Evolutionary conservation across 2,888 invertebrate species (phyloP).

Genomic region (Trissolcus brochymenae): DNA sequence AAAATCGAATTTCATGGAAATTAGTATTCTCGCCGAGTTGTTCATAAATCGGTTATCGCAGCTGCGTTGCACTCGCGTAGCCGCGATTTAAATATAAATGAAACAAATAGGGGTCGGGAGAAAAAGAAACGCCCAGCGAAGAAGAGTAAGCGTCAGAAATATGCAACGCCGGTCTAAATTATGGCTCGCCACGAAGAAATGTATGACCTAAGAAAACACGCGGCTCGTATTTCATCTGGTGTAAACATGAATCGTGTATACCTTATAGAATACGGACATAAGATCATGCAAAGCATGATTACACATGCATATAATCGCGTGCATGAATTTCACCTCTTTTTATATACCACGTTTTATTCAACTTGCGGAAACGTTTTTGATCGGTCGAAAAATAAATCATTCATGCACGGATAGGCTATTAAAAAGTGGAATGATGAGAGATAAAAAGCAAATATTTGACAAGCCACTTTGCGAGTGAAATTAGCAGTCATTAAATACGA

Average conservation of each 20-base stretch:
- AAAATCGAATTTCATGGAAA: slow-evolving; percentile 43
- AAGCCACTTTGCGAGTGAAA: too few relatives aligned
- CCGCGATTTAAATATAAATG: slow-evolving; percentile 56
- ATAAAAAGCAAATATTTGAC: too few relatives aligned
- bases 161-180: slow-evolving; percentile 56
- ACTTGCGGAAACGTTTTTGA: too few relatives aligned
- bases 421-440: too few relatives aligned
- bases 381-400: too few relatives aligned
- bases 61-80: slow-evolving; percentile 37
- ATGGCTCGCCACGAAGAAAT: slow-evolving; percentile 51
- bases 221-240: neutral
- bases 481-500: too few relatives aligned
- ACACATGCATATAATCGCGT: slow-evolving; percentile 25
- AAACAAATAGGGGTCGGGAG: slow-evolving; percentile 43
- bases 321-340: neutral
- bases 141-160: slow-evolving; percentile 50
- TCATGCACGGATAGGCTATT: too few relatives aligned
- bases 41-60: slow-evolving; percentile 54
- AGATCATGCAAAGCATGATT: slow-evolving; percentile 22
- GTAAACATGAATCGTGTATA: slow-evolving; percentile 2
- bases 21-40: slow-evolving; percentile 39
- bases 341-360: too few relatives aligned
- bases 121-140: slow-evolving; percentile 53
- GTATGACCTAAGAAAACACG: slow-evolving; percentile 6
- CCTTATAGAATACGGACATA: slow-evolving; percentile 5